These are phyloP conservation scores for Tapera naevia DNA, from an alignment of 2,797 vertebrate genomes.

Conservation along the genomic window DNA sequence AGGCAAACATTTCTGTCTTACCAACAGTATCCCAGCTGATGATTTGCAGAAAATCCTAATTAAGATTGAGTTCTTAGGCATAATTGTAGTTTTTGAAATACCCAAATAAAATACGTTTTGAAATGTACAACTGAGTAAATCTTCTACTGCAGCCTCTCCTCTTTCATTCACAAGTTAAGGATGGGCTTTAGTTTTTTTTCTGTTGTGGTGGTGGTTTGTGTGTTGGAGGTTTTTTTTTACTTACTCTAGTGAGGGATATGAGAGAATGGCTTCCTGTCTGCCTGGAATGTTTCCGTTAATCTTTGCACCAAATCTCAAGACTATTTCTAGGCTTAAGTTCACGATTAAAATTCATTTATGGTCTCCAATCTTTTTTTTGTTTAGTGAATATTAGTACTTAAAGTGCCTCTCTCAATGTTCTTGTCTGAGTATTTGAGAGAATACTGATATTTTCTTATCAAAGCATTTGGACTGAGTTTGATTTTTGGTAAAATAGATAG, in stretches of 20 bases:
- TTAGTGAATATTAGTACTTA: neutral
- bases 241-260: neutral
- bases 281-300: neutral
- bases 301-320: neutral
- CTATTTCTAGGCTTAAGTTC: neutral
- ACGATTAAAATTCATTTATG: neutral
- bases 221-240: neutral
- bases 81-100: neutral
- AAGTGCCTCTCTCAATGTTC: neutral
- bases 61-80: neutral
- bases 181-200: neutral
- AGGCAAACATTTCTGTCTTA: neutral
- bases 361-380: neutral
- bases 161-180: neutral
- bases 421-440: neutral
- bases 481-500: neutral
- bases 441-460: neutral
- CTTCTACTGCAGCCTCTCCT: neutral
- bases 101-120: neutral
- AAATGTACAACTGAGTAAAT: neutral
- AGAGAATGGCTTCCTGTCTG: neutral
- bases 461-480: neutral
- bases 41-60: neutral
- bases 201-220: neutral
- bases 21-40: neutral